phyloP scores from a whole-genome alignment of 1,140 invertebrate species.

The Aporrectodea caliginosa region DNA sequence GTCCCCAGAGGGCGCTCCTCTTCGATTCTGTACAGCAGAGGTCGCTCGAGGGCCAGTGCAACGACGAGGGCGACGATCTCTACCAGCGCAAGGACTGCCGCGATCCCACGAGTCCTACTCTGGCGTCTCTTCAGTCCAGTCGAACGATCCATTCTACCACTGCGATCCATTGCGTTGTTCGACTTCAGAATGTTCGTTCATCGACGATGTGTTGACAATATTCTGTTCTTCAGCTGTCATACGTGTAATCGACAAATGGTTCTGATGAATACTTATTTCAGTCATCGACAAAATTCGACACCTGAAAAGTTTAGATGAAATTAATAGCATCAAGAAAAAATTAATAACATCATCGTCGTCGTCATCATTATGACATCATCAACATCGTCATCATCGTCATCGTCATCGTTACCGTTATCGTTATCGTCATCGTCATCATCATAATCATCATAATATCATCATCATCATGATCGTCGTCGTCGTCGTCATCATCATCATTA shows the following conservation, averaged over 20 bases:
- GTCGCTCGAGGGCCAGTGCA: neutral
- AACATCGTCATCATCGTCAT: too few species aligned
- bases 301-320: neutral
- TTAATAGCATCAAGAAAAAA: too few species aligned
- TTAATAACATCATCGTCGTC: too few species aligned
- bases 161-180: neutral
- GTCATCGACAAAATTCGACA: neutral
- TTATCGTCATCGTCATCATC: too few species aligned
- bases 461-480: too few species aligned
- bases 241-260: neutral
- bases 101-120: neutral
- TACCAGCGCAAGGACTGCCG: neutral
- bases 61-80: neutral
- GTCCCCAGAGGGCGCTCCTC: neutral
- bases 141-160: too few species aligned
- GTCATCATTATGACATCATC: too few species aligned
- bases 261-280: neutral
- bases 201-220: neutral
- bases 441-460: too few species aligned
- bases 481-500: too few species aligned
- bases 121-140: neutral
- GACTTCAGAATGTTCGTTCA: neutral
- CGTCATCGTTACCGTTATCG: too few species aligned
- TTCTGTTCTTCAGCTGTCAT: neutral
- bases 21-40: neutral